Base-by-base conservation (phyloP, 2,113 vertebrate genomes). In the Platysteira castanea region DNA sequence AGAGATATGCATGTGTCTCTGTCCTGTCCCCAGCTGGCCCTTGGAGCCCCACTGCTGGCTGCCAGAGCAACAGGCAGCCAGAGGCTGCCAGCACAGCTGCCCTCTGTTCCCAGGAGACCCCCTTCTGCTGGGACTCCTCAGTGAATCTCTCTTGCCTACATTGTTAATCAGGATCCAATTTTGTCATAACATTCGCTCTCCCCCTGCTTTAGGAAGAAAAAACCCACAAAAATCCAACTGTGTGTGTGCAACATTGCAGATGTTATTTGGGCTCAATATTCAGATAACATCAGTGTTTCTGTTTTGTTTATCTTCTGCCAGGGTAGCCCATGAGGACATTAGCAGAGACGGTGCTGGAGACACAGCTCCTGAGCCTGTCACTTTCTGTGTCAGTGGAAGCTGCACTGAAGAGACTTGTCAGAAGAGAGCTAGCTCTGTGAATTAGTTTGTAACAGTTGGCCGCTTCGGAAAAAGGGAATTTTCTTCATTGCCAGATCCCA, bases 401-500 rank as follows among this genome's bases (percentile, higher is more conserved):
- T 86, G 33, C 30, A 49, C 70, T 94, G 84, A 92, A 93, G 69
- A 79, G 57, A 54, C 44, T 93, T 92, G 86, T 87, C 90, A 95
- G 76, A 79, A 42, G 52, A 96, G 67, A 94, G 50, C 79, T 90
- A 90, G 77, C 69, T 46, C 82, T 88, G 21, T 0, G 11, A 52
- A 94, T 97, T 90, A 76, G 53, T 90, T 95, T 95, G 91, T 94
- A 96, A 96, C 75, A 93, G 83, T 96, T 97, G 95, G 46, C 60
- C 97, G 90, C 94, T 91, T 95, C 92, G 87, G 83, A 85, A 93
- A 97, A 67, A 64, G 91, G 79, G 67, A 70, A 90, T 95, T 82
- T 87, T 94, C 80, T 94, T 92, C 61, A 56, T 63, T 96, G 74
- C 77, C 70, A 91, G 57, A 80, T 92, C 87, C 89, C 86, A 69